Evolutionary conservation across 2,888 invertebrate species (phyloP).

Genomic region (Norana najaformis): DNA sequence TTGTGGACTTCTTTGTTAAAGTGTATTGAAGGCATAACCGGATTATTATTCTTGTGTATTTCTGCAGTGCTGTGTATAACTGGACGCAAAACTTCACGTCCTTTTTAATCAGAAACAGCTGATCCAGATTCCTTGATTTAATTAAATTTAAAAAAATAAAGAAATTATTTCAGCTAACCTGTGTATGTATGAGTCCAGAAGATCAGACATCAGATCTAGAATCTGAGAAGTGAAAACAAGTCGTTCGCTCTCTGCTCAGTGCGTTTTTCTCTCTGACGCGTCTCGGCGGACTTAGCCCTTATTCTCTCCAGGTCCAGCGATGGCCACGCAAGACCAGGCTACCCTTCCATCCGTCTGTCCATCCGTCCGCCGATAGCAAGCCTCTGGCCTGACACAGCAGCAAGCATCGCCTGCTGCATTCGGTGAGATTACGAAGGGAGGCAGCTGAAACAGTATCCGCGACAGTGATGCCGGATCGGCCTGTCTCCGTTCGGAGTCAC

Average conservation of each 20-base stretch:
- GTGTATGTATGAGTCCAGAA: neutral
- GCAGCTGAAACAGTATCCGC: neutral
- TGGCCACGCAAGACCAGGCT: neutral
- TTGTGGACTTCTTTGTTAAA: neutral
- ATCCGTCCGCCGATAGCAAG: neutral
- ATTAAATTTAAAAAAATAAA: neutral
- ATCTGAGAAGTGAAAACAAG: neutral
- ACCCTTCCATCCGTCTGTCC: neutral
- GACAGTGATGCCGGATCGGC: neutral
- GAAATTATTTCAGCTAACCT: neutral
- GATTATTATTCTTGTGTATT: neutral
- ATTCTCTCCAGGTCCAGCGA: neutral
- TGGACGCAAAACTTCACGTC: neutral
- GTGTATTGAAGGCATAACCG: neutral
- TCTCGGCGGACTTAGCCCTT: neutral
- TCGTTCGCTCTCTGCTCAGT: neutral
- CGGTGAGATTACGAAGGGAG: neutral
- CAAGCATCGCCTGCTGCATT: neutral
- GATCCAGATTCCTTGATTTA: neutral
- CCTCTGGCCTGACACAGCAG: neutral
- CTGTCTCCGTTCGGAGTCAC: neutral
- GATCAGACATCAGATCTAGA: neutral
- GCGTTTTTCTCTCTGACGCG: neutral
- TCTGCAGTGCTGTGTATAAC: no score
- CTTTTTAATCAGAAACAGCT: neutral